Percentiles rank a stretch among this genome's conserved stretches.
Conservation (phyloP, 1,140 invertebrate species). For the Rhyacophila brunnea region DNA sequence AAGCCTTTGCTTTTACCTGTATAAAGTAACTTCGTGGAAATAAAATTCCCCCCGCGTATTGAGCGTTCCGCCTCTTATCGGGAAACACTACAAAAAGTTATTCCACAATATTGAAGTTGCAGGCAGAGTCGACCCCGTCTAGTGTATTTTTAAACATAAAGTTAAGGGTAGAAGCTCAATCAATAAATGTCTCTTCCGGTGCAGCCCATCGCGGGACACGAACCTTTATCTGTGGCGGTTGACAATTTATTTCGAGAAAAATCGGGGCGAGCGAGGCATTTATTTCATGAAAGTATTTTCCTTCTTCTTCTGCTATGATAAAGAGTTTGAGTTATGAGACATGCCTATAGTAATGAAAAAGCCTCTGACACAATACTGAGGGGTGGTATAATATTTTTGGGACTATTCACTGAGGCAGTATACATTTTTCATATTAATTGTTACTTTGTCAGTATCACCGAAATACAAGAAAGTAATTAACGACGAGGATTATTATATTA, state of each 20-base stretch:
- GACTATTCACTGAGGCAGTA: too few relatives aligned
- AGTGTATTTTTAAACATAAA: constrained; percentile 8
- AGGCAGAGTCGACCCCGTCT: not conserved
- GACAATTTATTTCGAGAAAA: constrained; percentile 20
- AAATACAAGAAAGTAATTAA: too few relatives aligned
- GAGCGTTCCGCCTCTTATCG: not conserved
- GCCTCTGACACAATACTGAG: not conserved
- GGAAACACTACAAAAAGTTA: constrained; percentile 2
- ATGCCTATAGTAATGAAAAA: not conserved
- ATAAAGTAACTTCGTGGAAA: not conserved
- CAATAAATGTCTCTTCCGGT: constrained; percentile 5
- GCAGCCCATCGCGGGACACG: constrained; percentile 4
- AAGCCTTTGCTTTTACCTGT: not conserved
- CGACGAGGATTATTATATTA: too few relatives aligned
- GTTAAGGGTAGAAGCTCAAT: not conserved
- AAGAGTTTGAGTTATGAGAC: constrained; percentile 21
- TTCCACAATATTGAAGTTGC: constrained; percentile 3
- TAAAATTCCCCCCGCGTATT: constrained; percentile 1
- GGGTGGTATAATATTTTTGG: too few relatives aligned
- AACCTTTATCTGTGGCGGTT: constrained; percentile 17
- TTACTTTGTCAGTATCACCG: too few relatives aligned
- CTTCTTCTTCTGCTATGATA: not conserved
- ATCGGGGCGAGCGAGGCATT: constrained; percentile 1
- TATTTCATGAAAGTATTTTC: constrained; percentile 21
- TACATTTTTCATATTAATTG: too few relatives aligned